Evolutionary conservation across 2,888 invertebrate genomes (phyloP), one percentile per base, ranked within the genome.

Genomic region (Lapara coniferarum): DNA sequence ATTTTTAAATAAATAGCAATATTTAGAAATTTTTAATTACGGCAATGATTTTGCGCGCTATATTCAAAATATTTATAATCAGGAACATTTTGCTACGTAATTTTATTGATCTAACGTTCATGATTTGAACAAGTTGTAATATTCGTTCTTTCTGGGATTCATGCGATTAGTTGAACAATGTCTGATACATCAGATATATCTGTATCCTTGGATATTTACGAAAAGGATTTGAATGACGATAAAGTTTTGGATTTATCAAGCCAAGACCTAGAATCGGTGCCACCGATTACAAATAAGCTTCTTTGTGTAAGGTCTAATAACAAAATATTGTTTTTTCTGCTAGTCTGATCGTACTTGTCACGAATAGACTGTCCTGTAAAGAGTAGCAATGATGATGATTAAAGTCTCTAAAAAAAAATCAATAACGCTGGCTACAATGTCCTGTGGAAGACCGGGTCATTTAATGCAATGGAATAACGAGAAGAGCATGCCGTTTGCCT

Each of bases 241-340:
- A 88, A 84, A 5, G 80, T 80, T 13, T 78, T 84, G 56, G 87
- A 92, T 79, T 79, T 89, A 63, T 88, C 90, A 16, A 81, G 77
- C 2, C 81, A 83, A 74, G 77, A 75, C n/a, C 78, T 93, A 55
- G 76, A 79, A 30, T 63, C 52, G 37, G 73, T 89, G 12, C 91
- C 93, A 2, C 74, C 81, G 44, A 72, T 91, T 16, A 80, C 81
- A 13, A 87, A 83, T 72, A 79, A 79, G 53, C 70, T 76, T 56
- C 58, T 91, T 67, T 81, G 82, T 72, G 92, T 92, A 78, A 88
- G 89, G 10, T 19, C 10, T 37, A 37, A 37, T 8, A 37, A 37
- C 7, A 8, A 37, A 37, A 0, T 4, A 37, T 37, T 37, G 25
- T 25, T 25, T 25, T 25, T 25, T 25, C 25, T 25, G 25, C 25